Conservation (phyloP, 2,888 invertebrate genomes). For the Conchocele bisecta region DNA sequence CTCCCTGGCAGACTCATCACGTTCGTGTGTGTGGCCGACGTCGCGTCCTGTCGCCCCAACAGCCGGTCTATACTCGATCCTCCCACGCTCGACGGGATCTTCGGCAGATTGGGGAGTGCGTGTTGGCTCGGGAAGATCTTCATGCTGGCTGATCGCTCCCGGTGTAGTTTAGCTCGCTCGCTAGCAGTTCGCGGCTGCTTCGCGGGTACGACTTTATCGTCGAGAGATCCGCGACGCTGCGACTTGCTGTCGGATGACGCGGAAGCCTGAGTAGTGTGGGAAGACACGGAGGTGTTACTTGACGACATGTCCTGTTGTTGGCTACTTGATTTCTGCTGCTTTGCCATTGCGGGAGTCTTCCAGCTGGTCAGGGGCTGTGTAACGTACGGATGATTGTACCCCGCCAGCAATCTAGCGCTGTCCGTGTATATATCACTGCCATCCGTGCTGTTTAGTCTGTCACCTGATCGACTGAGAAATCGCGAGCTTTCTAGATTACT, state of each 20-base stretch:
- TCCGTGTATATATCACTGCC: slow-evolving; percentile 31
- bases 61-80: slow-evolving; percentile 56
- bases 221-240: slow-evolving; percentile 61
- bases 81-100: slow-evolving; percentile 46
- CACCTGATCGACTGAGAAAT: slow-evolving; percentile 77
- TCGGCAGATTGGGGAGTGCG: slow-evolving; percentile 63
- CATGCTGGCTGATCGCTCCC: slow-evolving; percentile 73
- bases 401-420: slow-evolving; percentile 51
- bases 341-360: slow-evolving; percentile 48
- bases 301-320: slow-evolving; percentile 46
- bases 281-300: slow-evolving; percentile 45
- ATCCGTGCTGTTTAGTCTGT: slow-evolving; percentile 64
- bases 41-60: slow-evolving; percentile 21
- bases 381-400: slow-evolving; percentile 64
- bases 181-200: slow-evolving; percentile 48
- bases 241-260: slow-evolving; percentile 44
- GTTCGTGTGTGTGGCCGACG: slow-evolving; percentile 2
- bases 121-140: slow-evolving; percentile 72
- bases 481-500: slow-evolving; percentile 64
- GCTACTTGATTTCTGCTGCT: slow-evolving; percentile 15
- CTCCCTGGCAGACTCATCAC: slow-evolving; percentile 11
- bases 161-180: slow-evolving; percentile 62
- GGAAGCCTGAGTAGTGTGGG: slow-evolving; percentile 43
- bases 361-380: slow-evolving; percentile 64
- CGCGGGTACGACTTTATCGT: slow-evolving; percentile 58